Base-by-base conservation (phyloP, 2,888 invertebrate species). In the Athalia circularis region DNA sequence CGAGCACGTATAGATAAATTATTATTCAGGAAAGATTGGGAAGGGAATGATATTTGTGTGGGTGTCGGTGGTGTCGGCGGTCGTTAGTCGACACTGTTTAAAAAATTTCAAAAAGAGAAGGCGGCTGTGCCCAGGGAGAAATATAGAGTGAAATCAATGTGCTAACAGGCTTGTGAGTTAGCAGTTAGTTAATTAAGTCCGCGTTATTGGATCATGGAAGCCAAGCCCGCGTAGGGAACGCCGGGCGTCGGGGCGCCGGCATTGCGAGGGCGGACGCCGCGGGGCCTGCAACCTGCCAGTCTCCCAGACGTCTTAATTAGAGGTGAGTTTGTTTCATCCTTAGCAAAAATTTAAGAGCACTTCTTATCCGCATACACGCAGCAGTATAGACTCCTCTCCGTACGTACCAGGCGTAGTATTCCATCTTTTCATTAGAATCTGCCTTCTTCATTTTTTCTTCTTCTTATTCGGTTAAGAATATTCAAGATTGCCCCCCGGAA, bases 101-200 rank as follows among this genome's bases (percentile, higher is more conserved):
- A 65, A 65, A 65, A 3, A 65, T 47, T 65, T 64, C 11, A 64
- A 64, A 3, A n/a, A 48, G 47, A 11, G 45, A 8, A 7, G 59
- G 59, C 48, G 48, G 13, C 13, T 3, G 13, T 13, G 13, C n/a
- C 11, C 59, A 59, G n/a, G 8, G 29, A 11, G 54, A 15, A n/a
- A 52, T 52, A 79, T 76, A 79, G 80, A 85, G 79, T 82, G 85
- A 88, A 88, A 90, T 90, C 89, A 88, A 90, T 89, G 87, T 87
- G 85, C 88, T 89, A 90, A 90, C 87, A 89, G 88, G 90, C 89
- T 90, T 89, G 86, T 81, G 87, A 89, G 87, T 87, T 88, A 88
- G 87, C 86, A 87, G 88, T 87, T 87, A 88, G 88, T 87, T 90
- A 90, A 90, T 90, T 90, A 90, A 89, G 89, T 88, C 89, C 88